A percentile compares a stretch with the other conserved stretches of the same genome.
These are phyloP conservation scores for Drosophila leonis DNA, from an alignment of 2,888 invertebrate species.

Conservation along the genomic window DNA sequence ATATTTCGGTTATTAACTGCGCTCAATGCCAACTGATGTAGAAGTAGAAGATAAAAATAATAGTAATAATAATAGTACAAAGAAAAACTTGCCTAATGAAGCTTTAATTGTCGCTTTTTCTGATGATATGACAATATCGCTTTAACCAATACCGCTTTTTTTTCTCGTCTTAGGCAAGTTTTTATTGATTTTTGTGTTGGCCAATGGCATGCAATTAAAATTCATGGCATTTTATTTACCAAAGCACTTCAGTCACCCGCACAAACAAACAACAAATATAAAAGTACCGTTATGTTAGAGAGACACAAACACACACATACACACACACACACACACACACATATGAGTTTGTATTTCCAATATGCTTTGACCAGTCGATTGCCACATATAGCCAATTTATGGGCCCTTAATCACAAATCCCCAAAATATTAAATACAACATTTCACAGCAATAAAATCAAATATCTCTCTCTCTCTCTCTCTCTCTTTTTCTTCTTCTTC, in stretches of 20 bases:
- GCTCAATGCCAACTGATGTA: slow-evolving; percentile 31
- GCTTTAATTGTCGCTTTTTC: slow-evolving; percentile 59
- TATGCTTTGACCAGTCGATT: slow-evolving; percentile 31
- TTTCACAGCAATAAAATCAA: slow-evolving; percentile 17
- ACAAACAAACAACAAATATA: slow-evolving; percentile 3
- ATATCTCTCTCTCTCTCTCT: not conserved
- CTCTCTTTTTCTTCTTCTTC: not conserved
- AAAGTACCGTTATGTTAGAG: slow-evolving; percentile 18
- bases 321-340: not conserved
- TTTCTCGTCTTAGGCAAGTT: slow-evolving; percentile 10
- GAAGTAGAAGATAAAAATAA: not conserved
- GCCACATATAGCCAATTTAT: slow-evolving; percentile 33
- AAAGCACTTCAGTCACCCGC: slow-evolving; percentile 38
- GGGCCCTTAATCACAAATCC: slow-evolving; percentile 18
- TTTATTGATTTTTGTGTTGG: slow-evolving; percentile 25
- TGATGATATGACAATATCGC: slow-evolving; percentile 27
- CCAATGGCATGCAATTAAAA: slow-evolving; percentile 62
- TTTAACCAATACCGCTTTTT: slow-evolving; percentile 3
- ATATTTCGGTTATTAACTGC: slow-evolving; percentile 55
- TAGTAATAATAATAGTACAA: slow-evolving; percentile 1
- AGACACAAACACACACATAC: not conserved
- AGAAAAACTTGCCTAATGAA: slow-evolving; percentile 49
- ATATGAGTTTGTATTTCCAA: slow-evolving; percentile 12
- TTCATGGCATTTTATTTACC: slow-evolving; percentile 61
- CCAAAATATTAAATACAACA: slow-evolving; percentile 23